phyloP scores from a whole-genome alignment of 2,888 invertebrate genomes.

The Diloba caeruleocephala region DNA sequence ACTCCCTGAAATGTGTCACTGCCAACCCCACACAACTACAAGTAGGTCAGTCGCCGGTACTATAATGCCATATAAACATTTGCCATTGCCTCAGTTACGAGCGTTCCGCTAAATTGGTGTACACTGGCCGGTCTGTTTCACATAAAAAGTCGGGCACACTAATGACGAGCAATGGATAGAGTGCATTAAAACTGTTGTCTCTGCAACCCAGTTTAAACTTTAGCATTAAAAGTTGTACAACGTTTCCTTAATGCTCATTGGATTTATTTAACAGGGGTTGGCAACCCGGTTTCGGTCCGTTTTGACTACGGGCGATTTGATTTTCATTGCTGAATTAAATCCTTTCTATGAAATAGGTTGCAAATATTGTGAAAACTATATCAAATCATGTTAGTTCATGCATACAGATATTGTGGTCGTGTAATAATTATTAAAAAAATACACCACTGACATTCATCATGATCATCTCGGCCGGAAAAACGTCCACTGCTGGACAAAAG shows the following conservation, averaged over 20 bases:
- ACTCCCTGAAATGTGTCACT: constrained; percentile 43
- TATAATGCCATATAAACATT: constrained; percentile 40
- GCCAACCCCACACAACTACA: constrained; percentile 36
- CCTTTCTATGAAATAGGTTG: too few species aligned
- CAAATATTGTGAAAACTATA: too few species aligned
- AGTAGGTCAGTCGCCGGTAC: constrained; percentile 46
- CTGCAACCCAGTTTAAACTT: constrained; percentile 3
- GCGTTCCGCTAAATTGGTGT: constrained; percentile 33
- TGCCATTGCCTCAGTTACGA: constrained; percentile 22
- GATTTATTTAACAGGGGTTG: constrained; percentile 25
- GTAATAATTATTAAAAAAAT: too few species aligned
- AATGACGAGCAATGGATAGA: constrained; percentile 32
- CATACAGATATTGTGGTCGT: too few species aligned
- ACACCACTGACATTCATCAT: too few species aligned
- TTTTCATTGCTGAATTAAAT: too few species aligned
- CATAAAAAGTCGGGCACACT: constrained; percentile 26
- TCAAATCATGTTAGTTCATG: too few species aligned
- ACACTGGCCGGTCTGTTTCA: constrained; percentile 38
- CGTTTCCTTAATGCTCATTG: constrained; percentile 19
- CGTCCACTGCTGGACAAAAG: too few species aligned
- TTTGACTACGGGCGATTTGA: background rate
- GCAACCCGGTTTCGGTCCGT: constrained; percentile 19
- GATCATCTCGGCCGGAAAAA: too few species aligned
- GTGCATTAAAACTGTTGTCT: constrained; percentile 21
- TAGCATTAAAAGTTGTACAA: constrained; percentile 7